Evolutionary conservation across 2,113 vertebrate genomes (phyloP), one percentile per base, ranked within the genome.

Genomic region (Albula glossodonta): DNA sequence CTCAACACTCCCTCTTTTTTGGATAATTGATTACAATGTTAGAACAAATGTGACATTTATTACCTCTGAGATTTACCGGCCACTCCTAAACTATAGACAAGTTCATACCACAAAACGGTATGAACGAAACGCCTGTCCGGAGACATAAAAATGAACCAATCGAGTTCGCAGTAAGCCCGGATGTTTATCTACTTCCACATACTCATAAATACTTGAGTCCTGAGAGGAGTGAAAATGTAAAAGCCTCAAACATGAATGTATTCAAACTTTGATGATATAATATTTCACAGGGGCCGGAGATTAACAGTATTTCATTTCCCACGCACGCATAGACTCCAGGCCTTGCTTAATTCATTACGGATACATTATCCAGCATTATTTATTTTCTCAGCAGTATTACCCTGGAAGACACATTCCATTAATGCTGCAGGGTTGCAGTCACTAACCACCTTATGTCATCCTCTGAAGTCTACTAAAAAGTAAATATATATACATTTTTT

Each of bases 31-130:
- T 85, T 60, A 83, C 80, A 63, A 52, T 41, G 86, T 51, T 78
- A 86, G 84, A 83, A 63, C 50, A 56, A 74, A 83, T 82, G 87
- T 85, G 13, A 81, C 22, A 77, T 86, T 87, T 88, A 88, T 86
- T 87, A 86, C 86, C 19, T 79, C 78, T 15, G 63, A 87, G 83
- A 90, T 87, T 87, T 86, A 88, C 83, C 84, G 51, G 41, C 51
- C 53, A 41, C 78, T 85, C 81, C 56, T 70, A 88, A 87, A 87
- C 81, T 87, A 85, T 84, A 57, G 81, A 78, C 63, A 17, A 74
- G 80, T 82, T 74, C 81, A 83, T 48, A 83, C 81, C 82, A 86
- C 83, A 80, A 86, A 41, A 51, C 84, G 48, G 74, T 10, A 63
- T 83, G 70, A 88, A 84, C 85, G 84, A 41, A 88, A 87, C 81